A percentile compares a stretch with the other conserved stretches of the same genome.
Conservation (phyloP, 2,113 vertebrate species). For the Artemisiospiza belli region DNA sequence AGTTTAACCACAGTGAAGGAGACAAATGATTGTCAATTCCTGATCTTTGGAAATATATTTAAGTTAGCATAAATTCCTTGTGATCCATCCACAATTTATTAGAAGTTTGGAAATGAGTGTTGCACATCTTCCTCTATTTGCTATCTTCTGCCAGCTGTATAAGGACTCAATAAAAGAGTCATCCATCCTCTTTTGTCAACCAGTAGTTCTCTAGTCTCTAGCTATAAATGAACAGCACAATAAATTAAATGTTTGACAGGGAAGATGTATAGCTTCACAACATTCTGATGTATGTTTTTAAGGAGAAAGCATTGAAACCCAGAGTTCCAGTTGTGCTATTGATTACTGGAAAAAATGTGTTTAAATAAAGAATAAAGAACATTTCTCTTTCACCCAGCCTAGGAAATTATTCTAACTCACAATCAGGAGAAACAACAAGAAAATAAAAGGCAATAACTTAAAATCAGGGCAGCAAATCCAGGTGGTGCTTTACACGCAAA, state of each 20-base stretch:
- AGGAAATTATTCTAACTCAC: slow-evolving; percentile 22
- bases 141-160: slow-evolving; percentile 28
- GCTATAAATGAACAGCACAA: slow-evolving; percentile 64
- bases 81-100: background rate
- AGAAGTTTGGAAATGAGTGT: slow-evolving; percentile 24
- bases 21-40: background rate
- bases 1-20: background rate
- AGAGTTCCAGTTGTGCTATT: slow-evolving; percentile 20
- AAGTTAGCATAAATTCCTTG: slow-evolving; percentile 12
- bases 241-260: slow-evolving; percentile 69
- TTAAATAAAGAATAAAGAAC: slow-evolving; percentile 48
- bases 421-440: background rate
- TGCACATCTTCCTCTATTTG: slow-evolving; percentile 1
- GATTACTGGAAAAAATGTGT: slow-evolving; percentile 13
- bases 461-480: background rate
- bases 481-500: background rate
- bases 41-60: slow-evolving; percentile 24
- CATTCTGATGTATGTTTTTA: slow-evolving; percentile 55
- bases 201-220: slow-evolving; percentile 46
- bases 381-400: background rate
- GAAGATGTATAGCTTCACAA: slow-evolving; percentile 48
- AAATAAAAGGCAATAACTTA: background rate
- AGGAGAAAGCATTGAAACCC: slow-evolving; percentile 56
- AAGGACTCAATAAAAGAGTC: slow-evolving; percentile 48
- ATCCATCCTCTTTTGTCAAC: slow-evolving; percentile 66